Evolutionary conservation across 2,113 vertebrate genomes (phyloP).

Genomic region (Pachypanchax playfairii): DNA sequence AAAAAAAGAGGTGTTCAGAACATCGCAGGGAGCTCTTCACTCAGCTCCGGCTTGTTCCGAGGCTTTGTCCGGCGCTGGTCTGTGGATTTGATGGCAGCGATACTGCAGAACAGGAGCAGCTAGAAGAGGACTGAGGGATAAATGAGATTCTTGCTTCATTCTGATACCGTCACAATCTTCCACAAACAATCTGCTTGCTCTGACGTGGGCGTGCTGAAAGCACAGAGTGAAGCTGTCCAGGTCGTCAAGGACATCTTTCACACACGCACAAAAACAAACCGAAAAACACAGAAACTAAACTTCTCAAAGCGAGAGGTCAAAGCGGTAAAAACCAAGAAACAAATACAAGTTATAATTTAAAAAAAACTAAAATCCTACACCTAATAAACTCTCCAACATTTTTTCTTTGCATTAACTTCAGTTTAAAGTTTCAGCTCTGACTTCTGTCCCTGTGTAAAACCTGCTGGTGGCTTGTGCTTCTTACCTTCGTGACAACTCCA

Average conservation of each 20-base stretch:
- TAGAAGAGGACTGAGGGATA: conserved; percentile 53
- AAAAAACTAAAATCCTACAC: too few relatives aligned
- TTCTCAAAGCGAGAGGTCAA: conserved; percentile 29
- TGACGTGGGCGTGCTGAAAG: conserved; percentile 17
- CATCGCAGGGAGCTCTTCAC: conserved; percentile 43
- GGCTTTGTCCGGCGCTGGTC: conserved; percentile 53
- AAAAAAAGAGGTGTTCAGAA: not conserved
- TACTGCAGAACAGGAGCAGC: conserved; percentile 48
- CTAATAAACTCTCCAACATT: too few relatives aligned
- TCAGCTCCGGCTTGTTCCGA: conserved; percentile 51
- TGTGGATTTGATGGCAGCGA: conserved; percentile 65
- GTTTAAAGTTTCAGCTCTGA: not conserved
- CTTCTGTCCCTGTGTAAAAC: conserved; percentile 21
- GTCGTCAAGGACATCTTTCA: conserved; percentile 44
- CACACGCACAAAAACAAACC: conserved; percentile 3
- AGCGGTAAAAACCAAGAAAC: conserved; percentile 1
- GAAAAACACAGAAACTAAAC: conserved; percentile 11
- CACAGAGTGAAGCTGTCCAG: conserved; percentile 1
- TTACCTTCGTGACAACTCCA: conserved; percentile 95
- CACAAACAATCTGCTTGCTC: conserved; percentile 53
- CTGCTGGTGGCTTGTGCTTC: conserved; percentile 31
- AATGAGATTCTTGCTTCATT: conserved; percentile 61
- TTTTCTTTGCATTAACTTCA: not conserved
- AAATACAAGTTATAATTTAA: not conserved
- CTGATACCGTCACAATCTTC: conserved; percentile 65